phyloP scores from a whole-genome alignment of 2,113 vertebrate species.

The Vidua chalybeata region DNA sequence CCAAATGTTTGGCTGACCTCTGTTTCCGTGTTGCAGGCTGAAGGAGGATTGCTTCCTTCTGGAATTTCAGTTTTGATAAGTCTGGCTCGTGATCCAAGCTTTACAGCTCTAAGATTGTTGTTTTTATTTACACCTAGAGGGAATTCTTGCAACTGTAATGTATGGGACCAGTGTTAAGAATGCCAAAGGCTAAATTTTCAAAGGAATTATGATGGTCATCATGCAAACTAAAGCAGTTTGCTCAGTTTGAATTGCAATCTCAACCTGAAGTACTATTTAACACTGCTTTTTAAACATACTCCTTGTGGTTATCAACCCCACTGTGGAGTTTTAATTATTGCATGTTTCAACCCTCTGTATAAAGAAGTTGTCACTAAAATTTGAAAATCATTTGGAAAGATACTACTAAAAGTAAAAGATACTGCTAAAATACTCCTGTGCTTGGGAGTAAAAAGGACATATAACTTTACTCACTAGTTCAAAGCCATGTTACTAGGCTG shows the following conservation, averaged over 20 bases:
- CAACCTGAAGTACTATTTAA: background rate
- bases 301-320: background rate
- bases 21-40: constrained; percentile 17
- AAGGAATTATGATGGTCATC: background rate
- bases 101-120: background rate
- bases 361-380: background rate
- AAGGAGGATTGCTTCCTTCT: constrained; percentile 29
- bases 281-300: background rate
- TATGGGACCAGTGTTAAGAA: background rate
- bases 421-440: background rate
- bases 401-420: background rate
- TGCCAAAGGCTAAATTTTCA: background rate
- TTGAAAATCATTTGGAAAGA: background rate
- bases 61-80: constrained; percentile 25
- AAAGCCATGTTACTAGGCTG: background rate
- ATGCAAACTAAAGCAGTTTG: background rate
- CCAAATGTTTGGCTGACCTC: constrained; percentile 44
- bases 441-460: background rate
- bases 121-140: background rate
- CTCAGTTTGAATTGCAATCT: background rate
- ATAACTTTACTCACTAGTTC: background rate
- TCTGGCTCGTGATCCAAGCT: background rate
- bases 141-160: background rate
- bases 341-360: background rate
- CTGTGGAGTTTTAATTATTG: background rate